Conservation (phyloP, 2,888 invertebrate species). For the Phorcus lineatus region DNA sequence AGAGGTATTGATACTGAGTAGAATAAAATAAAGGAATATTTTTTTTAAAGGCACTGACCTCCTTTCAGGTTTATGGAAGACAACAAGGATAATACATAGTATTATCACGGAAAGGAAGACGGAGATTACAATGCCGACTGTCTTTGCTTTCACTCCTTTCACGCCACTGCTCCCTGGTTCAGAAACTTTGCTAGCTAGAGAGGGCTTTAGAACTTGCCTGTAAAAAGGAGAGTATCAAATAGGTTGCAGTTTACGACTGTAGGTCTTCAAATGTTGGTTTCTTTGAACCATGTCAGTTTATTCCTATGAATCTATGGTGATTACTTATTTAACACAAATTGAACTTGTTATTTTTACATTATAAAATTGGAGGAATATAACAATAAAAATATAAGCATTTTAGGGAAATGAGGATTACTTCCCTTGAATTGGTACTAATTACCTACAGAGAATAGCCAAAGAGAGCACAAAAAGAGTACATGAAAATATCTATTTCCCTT, state of each 20-base stretch:
- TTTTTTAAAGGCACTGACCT: constrained; percentile 45
- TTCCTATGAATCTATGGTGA: neutral
- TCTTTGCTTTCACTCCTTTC: constrained; percentile 41
- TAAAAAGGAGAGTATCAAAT: neutral
- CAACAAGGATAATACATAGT: constrained; percentile 54
- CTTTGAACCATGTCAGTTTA: neutral
- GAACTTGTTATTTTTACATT: too few species aligned
- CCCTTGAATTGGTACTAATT: too few species aligned
- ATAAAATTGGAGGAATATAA: too few species aligned
- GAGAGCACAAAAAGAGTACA: too few species aligned
- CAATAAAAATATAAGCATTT: too few species aligned
- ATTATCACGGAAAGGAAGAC: constrained; percentile 53
- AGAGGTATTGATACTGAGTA: too few species aligned
- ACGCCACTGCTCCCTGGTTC: constrained; percentile 13
- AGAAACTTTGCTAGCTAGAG: neutral
- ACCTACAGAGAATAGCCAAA: too few species aligned
- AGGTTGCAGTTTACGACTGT: too few species aligned
- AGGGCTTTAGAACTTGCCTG: neutral
- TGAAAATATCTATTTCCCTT: too few species aligned
- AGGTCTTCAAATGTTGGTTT: neutral
- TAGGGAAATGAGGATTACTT: too few species aligned
- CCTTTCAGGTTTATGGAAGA: constrained; percentile 64
- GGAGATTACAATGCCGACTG: constrained; percentile 51
- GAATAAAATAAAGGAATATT: too few species aligned
- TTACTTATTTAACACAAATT: neutral